Evolutionary conservation across 2,113 vertebrate genomes (phyloP).

Genomic region (Crotalus horridus): DNA sequence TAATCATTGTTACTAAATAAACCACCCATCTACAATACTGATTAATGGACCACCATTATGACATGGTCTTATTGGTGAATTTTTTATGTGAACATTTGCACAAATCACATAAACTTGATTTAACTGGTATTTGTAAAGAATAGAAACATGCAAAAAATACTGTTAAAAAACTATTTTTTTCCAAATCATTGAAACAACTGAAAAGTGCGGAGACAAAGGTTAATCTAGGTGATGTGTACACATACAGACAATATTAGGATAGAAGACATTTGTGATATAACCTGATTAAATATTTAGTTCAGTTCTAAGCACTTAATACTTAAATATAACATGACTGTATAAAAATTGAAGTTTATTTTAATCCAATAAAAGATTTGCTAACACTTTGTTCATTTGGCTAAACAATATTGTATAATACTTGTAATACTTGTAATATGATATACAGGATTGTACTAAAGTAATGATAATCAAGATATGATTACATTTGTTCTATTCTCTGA

Average conservation of each 20-base stretch:
- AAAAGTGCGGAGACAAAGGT: constrained; percentile 74
- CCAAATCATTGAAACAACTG: constrained; percentile 70
- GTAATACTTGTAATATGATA: constrained; percentile 63
- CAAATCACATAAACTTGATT: background rate
- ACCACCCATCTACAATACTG: background rate
- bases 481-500: constrained; percentile 41
- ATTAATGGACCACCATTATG: constrained; percentile 21
- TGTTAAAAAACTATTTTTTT: constrained; percentile 68
- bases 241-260: constrained; percentile 71
- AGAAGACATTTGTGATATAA: constrained; percentile 75
- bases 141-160: constrained; percentile 55
- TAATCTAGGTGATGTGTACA: constrained; percentile 70
- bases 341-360: constrained; percentile 66
- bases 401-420: constrained; percentile 62
- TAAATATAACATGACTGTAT: constrained; percentile 65
- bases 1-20: background rate
- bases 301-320: constrained; percentile 79
- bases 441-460: constrained; percentile 61
- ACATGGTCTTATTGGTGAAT: constrained; percentile 3
- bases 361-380: constrained; percentile 57
- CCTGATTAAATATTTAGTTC: constrained; percentile 80
- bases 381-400: constrained; percentile 71
- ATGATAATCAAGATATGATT: constrained; percentile 62
- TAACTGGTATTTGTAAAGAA: constrained; percentile 42
- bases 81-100: background rate